phyloP scores from a whole-genome alignment of 1,140 invertebrate genomes.

The Bathynomus jamesi region DNA sequence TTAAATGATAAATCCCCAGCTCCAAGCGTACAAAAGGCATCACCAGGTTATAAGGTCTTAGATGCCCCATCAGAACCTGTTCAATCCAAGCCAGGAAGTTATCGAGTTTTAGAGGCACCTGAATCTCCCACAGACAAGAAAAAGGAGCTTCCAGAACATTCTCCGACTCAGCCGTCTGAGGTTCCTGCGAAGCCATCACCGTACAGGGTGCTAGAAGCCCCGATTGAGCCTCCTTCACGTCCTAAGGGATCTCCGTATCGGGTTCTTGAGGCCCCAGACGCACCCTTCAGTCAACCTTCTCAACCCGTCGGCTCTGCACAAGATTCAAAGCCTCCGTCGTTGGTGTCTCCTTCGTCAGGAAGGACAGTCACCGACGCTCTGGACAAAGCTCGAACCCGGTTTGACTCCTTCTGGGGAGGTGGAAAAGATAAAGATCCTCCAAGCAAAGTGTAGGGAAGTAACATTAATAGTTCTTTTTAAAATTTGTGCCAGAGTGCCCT shows the following conservation, averaged over 20 bases:
- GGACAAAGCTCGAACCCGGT: constrained; percentile 69
- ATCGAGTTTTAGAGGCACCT: constrained; percentile 37
- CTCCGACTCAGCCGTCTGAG: constrained; percentile 41
- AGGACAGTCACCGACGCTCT: constrained; percentile 63
- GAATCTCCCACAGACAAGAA: constrained; percentile 30
- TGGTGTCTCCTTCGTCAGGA: constrained; percentile 47
- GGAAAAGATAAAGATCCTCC: constrained; percentile 37
- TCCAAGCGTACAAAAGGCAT: constrained; percentile 19
- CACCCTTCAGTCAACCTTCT: constrained; percentile 34
- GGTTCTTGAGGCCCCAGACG: constrained; percentile 37
- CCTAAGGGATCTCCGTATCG: constrained; percentile 40
- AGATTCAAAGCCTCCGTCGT: constrained; percentile 31
- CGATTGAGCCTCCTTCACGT: constrained; percentile 29
- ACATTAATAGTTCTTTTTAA: constrained; percentile 15
- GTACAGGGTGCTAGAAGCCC: constrained; percentile 38
- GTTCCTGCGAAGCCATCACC: constrained; percentile 44
- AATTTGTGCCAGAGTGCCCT: background rate
- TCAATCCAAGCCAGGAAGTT: constrained; percentile 27
- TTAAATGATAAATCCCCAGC: constrained; percentile 42
- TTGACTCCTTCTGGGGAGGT: constrained; percentile 75
- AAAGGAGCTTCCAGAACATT: constrained; percentile 33
- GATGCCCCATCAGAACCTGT: constrained; percentile 31
- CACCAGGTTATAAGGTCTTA: constrained; percentile 30
- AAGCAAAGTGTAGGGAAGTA: constrained; percentile 37
- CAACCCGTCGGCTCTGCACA: constrained; percentile 26